Conservation (phyloP, 2,888 invertebrate genomes). For the Lacanobia wlatinum region DNA sequence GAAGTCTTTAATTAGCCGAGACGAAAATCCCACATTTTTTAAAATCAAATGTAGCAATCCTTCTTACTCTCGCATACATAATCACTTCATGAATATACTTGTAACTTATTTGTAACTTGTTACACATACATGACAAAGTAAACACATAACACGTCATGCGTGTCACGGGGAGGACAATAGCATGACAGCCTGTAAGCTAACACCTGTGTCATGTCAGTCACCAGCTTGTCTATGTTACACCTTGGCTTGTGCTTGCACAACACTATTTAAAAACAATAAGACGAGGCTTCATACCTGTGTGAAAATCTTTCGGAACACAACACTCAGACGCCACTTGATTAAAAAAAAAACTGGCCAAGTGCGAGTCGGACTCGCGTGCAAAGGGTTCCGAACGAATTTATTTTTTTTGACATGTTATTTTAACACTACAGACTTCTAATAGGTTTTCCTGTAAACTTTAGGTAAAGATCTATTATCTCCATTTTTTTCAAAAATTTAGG, state of each 20-base stretch:
- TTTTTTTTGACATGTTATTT: too few relatives aligned
- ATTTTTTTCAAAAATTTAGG: too few relatives aligned
- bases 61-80: background rate
- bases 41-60: background rate
- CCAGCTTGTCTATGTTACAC: conserved; percentile 9
- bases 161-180: conserved; percentile 33
- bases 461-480: too few relatives aligned
- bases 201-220: conserved; percentile 38
- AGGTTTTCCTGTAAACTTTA: too few relatives aligned
- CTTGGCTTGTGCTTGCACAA: conserved; percentile 27
- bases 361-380: too few relatives aligned
- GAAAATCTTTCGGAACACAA: background rate
- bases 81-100: conserved; percentile 3
- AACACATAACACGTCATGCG: conserved; percentile 22
- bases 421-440: too few relatives aligned
- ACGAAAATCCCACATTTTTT: background rate
- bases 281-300: background rate
- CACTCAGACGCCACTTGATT: background rate
- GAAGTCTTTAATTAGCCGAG: conserved; percentile 24
- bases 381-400: too few relatives aligned
- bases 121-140: conserved; percentile 14
- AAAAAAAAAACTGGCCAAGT: too few relatives aligned
- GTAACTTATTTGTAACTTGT: conserved; percentile 28
- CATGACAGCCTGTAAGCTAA: conserved; percentile 25
- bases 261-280: conserved; percentile 26